These are phyloP conservation scores for Ochotona curzoniae DNA, from an alignment of 2,113 vertebrate species.

Conservation along the genomic window DNA sequence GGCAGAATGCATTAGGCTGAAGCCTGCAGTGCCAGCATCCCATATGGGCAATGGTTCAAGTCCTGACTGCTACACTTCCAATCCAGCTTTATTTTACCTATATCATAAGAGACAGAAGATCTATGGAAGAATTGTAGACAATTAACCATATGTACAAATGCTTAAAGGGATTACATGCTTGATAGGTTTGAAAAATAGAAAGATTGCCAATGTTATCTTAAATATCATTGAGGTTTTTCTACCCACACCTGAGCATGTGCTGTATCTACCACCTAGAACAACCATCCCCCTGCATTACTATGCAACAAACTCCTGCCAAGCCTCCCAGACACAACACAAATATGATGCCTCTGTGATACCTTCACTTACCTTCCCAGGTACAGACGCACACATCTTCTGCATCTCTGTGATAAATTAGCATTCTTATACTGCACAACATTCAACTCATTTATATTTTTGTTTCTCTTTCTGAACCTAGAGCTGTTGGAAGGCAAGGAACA, in stretches of 20 bases:
- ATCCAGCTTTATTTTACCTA: too few species aligned
- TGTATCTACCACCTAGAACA: not conserved
- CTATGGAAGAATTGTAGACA: not conserved
- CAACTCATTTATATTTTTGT: not conserved
- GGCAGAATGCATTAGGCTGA: too few species aligned
- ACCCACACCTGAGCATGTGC: not conserved
- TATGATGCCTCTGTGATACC: not conserved
- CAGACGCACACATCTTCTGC: not conserved
- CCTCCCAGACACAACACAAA: not conserved
- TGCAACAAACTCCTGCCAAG: not conserved
- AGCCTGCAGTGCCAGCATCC: too few species aligned
- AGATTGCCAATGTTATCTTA: not conserved
- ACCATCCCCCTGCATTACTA: not conserved
- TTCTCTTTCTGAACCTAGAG: not conserved
- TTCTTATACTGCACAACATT: not conserved
- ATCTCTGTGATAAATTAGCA: not conserved
- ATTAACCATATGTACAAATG: not conserved
- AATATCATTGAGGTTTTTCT: slow-evolving; percentile 23
- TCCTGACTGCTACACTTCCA: too few species aligned
- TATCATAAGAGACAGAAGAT: not conserved
- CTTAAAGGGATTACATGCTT: not conserved
- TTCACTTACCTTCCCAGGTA: not conserved
- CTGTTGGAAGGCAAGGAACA: not conserved
- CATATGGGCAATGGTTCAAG: too few species aligned
- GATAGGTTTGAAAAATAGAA: not conserved